A percentile compares a stretch with the other conserved stretches of the same genome.
Evolutionary conservation across 37 sponge, comb jelly and placozoan genomes (phyloP).

Genomic region (Ianthella basta): DNA sequence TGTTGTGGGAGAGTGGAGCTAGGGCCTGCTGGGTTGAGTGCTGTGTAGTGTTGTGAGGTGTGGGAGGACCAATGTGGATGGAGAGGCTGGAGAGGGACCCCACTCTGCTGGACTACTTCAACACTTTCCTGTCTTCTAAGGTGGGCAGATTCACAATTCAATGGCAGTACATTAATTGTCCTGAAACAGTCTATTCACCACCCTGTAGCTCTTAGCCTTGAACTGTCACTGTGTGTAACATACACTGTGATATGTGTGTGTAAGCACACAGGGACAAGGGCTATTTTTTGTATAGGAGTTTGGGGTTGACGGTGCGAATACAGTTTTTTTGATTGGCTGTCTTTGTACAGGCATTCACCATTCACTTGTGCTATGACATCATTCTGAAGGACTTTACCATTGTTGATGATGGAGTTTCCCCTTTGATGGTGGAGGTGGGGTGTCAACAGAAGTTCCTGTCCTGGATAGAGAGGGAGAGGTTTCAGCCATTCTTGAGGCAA

Average conservation of each 20-base stretch:
- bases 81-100: neutral
- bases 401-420: neutral
- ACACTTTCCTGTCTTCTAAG: constrained; percentile 3
- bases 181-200: too few species aligned
- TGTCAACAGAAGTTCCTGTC: constrained; percentile 12
- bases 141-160: too few species aligned
- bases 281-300: too few species aligned
- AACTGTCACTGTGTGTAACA: too few species aligned
- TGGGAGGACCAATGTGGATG: neutral
- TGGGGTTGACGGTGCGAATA: too few species aligned
- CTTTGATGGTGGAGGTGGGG: neutral
- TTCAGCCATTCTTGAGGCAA: neutral
- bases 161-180: too few species aligned
- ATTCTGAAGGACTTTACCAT: neutral
- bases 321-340: too few species aligned
- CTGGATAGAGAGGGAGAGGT: constrained; percentile 21
- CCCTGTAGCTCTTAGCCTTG: too few species aligned
- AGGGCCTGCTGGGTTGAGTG: constrained; percentile 69
- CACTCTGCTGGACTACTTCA: constrained; percentile 5
- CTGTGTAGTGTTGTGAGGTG: constrained; percentile 14
- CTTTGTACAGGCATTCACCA: constrained; percentile 16
- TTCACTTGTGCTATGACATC: neutral
- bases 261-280: too few species aligned
- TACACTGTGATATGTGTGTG: too few species aligned
- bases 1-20: constrained; percentile 45